Conservation (phyloP, 2,113 vertebrate species). For the Petromus typicus region DNA sequence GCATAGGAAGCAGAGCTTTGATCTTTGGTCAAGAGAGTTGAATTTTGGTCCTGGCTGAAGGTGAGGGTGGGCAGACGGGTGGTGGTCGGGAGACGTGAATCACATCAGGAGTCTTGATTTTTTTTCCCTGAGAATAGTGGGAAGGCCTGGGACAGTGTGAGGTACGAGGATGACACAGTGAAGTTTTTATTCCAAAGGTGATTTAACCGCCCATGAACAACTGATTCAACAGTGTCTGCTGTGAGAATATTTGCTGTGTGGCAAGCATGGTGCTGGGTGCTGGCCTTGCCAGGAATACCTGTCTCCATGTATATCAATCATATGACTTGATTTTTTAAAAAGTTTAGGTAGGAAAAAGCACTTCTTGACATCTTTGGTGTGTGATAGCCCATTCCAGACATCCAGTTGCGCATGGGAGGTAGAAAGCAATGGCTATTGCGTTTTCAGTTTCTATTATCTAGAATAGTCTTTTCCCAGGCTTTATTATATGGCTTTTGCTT, state of each 20-base stretch:
- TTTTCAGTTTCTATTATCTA: slow-evolving; percentile 54
- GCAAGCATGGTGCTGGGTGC: not conserved
- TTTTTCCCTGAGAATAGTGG: not conserved
- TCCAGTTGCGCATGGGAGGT: not conserved
- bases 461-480: slow-evolving; percentile 10
- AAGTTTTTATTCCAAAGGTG: not conserved
- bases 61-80: too few species aligned
- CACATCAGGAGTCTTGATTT: not conserved
- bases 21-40: not conserved
- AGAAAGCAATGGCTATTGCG: not conserved
- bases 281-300: not conserved
- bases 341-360: not conserved
- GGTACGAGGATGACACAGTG: not conserved
- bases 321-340: not conserved
- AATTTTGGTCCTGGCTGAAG: not conserved
- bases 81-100: not conserved
- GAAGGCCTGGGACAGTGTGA: not conserved
- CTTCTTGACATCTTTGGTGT: slow-evolving; percentile 18
- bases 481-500: slow-evolving; percentile 9
- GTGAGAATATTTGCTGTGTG: not conserved
- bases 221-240: not conserved
- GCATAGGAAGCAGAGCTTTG: not conserved
- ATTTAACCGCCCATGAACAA: not conserved
- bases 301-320: not conserved
- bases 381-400: not conserved